phyloP scores from a whole-genome alignment of 2,113 vertebrate genomes.

The Dendropsophus ebraccatus region DNA sequence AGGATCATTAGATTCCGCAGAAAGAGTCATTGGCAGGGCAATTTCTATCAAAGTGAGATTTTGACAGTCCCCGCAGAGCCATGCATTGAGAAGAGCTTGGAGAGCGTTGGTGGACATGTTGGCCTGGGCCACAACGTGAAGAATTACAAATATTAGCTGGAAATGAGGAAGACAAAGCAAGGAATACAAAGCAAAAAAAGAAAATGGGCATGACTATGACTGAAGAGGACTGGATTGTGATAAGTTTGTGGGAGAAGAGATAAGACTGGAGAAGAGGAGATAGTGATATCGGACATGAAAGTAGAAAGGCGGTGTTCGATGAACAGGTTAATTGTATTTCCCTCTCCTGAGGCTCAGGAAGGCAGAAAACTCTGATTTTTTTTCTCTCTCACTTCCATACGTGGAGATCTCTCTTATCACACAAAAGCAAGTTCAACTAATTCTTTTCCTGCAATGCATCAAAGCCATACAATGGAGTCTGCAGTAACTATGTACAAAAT shows the following conservation, averaged over 20 bases:
- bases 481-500: constrained; percentile 7
- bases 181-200: not conserved
- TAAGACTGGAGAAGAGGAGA: constrained; percentile 19
- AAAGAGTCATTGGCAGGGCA: constrained; percentile 59
- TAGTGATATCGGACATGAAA: constrained; percentile 18
- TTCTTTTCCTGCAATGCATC: constrained; percentile 38
- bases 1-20: constrained; percentile 58
- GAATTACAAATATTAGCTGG: constrained; percentile 2
- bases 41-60: constrained; percentile 60
- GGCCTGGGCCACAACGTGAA: not conserved
- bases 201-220: not conserved
- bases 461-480: constrained; percentile 18
- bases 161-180: not conserved
- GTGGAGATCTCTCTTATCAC: constrained; percentile 22
- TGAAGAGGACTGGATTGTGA: not conserved
- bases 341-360: constrained; percentile 29
- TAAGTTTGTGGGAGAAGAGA: not conserved
- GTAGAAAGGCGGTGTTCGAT: constrained; percentile 43
- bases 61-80: constrained; percentile 43
- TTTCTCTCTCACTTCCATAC: constrained; percentile 8
- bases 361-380: constrained; percentile 26
- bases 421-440: constrained; percentile 47
- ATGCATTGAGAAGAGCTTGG: not conserved
- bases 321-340: constrained; percentile 41
- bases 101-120: not conserved